These are phyloP conservation scores for Rhadina sibilatrix DNA, from an alignment of 2,113 vertebrate species.

Conservation along the genomic window DNA sequence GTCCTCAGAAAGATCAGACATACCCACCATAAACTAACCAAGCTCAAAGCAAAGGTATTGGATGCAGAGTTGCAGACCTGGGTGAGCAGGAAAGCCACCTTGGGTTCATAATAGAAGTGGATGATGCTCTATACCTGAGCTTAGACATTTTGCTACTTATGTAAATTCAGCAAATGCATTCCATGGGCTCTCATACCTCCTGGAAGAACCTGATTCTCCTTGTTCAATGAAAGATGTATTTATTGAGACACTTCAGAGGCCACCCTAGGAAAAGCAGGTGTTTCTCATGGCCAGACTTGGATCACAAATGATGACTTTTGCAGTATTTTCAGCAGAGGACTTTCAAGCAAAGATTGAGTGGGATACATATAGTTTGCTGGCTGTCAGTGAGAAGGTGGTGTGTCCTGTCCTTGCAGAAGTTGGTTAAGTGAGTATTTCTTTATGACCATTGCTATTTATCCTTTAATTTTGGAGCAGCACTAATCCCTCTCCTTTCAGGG, in stretches of 20 bases:
- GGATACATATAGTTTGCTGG: no score
- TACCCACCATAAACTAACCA: no score
- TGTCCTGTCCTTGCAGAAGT: not conserved
- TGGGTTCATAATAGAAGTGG: not conserved
- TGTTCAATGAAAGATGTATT: not conserved
- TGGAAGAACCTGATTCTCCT: not conserved
- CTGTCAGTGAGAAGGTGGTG: not conserved
- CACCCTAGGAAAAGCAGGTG: not conserved
- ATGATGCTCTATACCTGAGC: not conserved
- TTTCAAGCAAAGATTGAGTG: not conserved
- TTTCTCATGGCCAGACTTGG: not conserved
- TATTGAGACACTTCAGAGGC: not conserved
- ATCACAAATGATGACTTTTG: not conserved
- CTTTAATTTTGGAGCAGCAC: slow-evolving; percentile 32
- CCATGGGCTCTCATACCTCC: not conserved
- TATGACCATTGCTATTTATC: slow-evolving; percentile 9
- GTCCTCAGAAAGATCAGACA: not conserved
- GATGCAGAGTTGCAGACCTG: not conserved
- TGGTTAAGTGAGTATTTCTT: slow-evolving; percentile 29
- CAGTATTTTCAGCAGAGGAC: not conserved
- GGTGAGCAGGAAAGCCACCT: rapidly evolving
- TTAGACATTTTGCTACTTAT: not conserved
- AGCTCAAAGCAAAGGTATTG: not conserved
- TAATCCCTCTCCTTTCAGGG: slow-evolving; percentile 45
- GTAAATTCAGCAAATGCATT: not conserved